Conservation (phyloP, 2,888 invertebrate genomes). For the Oegoconia quadripuncta region DNA sequence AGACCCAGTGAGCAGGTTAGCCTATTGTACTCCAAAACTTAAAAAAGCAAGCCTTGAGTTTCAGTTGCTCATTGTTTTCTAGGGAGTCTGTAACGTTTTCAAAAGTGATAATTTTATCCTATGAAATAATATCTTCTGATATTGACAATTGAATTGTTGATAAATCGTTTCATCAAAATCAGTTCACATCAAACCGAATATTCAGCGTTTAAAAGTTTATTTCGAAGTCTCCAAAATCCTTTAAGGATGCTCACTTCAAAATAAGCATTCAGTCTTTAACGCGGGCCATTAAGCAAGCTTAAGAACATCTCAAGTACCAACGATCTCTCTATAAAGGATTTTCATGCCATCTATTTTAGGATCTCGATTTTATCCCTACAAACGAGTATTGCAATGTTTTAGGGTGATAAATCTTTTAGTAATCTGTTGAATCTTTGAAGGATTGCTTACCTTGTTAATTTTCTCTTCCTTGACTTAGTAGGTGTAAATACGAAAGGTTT, state of each 20-base stretch:
- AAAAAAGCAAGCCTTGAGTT: no score
- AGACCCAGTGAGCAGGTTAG: no score
- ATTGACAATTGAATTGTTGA: not conserved
- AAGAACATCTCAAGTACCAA: conserved; percentile 17
- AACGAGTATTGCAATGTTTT: conserved; percentile 22
- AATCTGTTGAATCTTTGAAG: conserved; percentile 1
- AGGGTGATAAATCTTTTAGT: not conserved
- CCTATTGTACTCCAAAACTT: no score
- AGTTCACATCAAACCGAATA: conserved; percentile 1
- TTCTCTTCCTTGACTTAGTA: no score
- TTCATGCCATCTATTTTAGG: conserved; percentile 20
- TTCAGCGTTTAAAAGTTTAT: conserved; percentile 7
- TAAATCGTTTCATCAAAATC: not conserved
- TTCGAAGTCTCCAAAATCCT: conserved; percentile 9
- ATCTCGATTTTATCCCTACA: conserved; percentile 23
- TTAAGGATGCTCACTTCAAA: conserved; percentile 20
- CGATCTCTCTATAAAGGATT: conserved; percentile 20
- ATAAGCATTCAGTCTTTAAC: conserved; percentile 22
- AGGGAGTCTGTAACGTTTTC: no score
- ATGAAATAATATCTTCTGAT: no score
- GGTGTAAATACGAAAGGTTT: no score
- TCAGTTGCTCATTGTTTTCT: no score
- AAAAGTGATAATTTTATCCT: no score
- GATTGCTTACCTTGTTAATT: not conserved
- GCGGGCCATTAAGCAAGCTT: conserved; percentile 23